Evolutionary conservation across 2,888 invertebrate genomes (phyloP), one percentile per base, ranked within the genome.

Genomic region (Acanthosoma haemorrhoidale): DNA sequence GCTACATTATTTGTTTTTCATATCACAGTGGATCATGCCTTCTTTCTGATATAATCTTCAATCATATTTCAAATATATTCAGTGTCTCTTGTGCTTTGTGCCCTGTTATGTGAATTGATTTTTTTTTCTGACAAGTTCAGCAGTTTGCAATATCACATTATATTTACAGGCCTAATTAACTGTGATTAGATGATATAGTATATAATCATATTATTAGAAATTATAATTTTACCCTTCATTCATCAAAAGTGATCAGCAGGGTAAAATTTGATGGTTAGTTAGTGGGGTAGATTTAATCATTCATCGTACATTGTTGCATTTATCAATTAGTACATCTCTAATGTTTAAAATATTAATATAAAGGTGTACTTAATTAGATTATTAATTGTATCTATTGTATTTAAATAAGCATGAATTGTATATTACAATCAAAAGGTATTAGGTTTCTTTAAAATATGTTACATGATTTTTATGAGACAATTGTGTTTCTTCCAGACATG

Each of bases 251-350:
- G 18, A 5, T 43, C n/a, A n/a, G n/a, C n/a, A 43, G 16, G 43
- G 21, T n/a, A 25, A n/a, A 51, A 51, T 2, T 13, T 43, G 9
- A 43, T 43, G 3, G 21, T 21, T 43, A 43, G 43, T 13, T 51
- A 51, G 25, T n/a, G n/a, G n/a, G n/a, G 2, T 51, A 51, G 25
- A 25, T 25, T 51, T 51, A 51, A 51, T 25, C 29, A n/a, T n/a
- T n/a, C n/a, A 51, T 51, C 51, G 51, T 51, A 51, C 51, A 51
- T 51, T 51, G 51, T 51, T 51, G 51, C 51, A 51, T 51, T 51
- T 51, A 51, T 51, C 29, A 38, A n/a, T 38, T 9, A 25, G 51
- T 51, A 51, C n/a, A 51, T 51, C 51, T 25, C n/a, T 25, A 51
- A n/a, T 25, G 18, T 25, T 4, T 21, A 51, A 51, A 51, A 25